Evolutionary conservation across 2,888 invertebrate species (phyloP), one percentile per base, ranked within the genome.

Genomic region (Pandemis cinnamomeana): DNA sequence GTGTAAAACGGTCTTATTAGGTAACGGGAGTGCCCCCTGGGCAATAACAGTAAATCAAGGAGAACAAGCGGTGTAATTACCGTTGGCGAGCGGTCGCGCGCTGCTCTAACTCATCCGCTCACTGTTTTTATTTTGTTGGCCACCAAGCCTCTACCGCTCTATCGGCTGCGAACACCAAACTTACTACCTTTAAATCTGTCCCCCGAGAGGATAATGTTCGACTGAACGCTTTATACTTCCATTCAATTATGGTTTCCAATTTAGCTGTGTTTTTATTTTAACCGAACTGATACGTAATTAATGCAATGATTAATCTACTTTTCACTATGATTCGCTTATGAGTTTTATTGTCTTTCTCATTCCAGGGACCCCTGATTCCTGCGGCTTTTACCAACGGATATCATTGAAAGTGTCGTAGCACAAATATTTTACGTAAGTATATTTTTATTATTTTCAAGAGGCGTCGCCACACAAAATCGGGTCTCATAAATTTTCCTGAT

Each of bases 341-440:
- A 36, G 48, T 13, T 44, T 15, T n/a, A 36, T 79, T 78, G 76
- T 79, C 83, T 81, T 84, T 84, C 79, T 90, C 91, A 90, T 96
- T 97, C 81, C 97, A 98, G 98, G 98, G 98, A 91, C 98, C 98
- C 92, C 96, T 99, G 96, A 98, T 99, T 96, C 98, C 98, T 95
- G 98, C 98, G 95, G 98, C 98, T 95, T 99, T 98, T 95, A 98
- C 98, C 96, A 99, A 99, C 96, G 99, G 99, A 95, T 98, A 98
- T 96, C 98, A 98, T 96, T 97, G 97, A 97, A 95, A 95, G 95
- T 91, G 92, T 93, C 90, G 87, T 91, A 94, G 93, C 92, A 93
- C 92, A 93, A 93, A 92, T 91, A 91, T 90, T 92, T 90, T 89
- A 92, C 91, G 94, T 94, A 83, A 94, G 94, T 94, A 93, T 89